Base-by-base conservation (phyloP, 2,113 vertebrate species). In the Gasterosteus aculeatus region DNA sequence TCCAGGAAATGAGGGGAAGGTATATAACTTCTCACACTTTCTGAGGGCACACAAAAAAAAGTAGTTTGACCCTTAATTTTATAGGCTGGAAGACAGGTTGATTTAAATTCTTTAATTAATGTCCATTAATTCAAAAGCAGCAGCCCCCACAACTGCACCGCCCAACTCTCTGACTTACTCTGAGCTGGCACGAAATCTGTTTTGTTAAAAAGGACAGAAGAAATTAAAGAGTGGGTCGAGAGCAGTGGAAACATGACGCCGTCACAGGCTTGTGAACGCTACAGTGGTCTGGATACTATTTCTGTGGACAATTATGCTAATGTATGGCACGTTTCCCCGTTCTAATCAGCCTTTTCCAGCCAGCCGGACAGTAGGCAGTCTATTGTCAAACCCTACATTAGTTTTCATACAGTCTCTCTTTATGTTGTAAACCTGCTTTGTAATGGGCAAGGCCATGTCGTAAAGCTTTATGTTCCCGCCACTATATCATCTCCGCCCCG, bases 101-200 rank as follows among this genome's bases (percentile, higher is more conserved):
- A 54, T 26, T 54, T 26, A 53, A 16, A 16, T 16, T 8, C 29
- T 46, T 46, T 16, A 63, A 41, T 62, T 26, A 64, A 31, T 56
- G 12, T 31, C 15, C 10, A 7, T 31, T 57, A 26, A 26, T 26
- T 26, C 22, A 26, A 26, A 81, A 77, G 65, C n/a, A 68, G 29
- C 68, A 53, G 54, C 83, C 76, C 75, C 67, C 80, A 81, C 75
- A 75, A 58, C 77, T 35, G 26, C 7, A 41, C 63, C 68, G 58
- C 75, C 53, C 64, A 47, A 33, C 15, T n/a, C 58, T 46, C 64
- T 87, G 85, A 88, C 84, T 79, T 78, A 84, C 78, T 51, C 51
- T 81, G 76, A 84, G 83, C 78, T 87, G 85, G 83, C 74, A 58
- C 29, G 19, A 44, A 60, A 31, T 35, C 67, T 64, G 33, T 54